Base-by-base conservation (phyloP, 2,797 vertebrate genomes). In the Triplophysa yarkandensis region DNA sequence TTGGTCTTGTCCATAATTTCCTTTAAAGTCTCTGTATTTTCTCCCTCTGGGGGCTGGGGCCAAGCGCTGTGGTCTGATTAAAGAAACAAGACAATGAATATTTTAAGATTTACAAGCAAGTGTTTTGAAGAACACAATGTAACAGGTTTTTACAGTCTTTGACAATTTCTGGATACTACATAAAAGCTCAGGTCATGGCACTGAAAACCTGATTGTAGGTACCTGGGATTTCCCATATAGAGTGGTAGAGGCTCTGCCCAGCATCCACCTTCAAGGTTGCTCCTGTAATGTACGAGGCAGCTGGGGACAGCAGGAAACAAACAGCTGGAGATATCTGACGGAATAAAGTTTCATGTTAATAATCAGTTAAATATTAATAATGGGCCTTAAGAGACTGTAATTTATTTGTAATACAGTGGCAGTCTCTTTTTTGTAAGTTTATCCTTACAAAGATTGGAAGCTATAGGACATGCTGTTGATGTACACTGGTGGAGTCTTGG, bases 221-320 rank as follows among this genome's bases (percentile, higher is more conserved):
- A 98, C 97, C 88, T 1, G 93, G 93, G 79, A 98, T 84, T 4
- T 92, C 69, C 83, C 86, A 90, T 0, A 0, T 0, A 0, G 68
- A 74, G 4, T 63, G 27, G 14, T 94, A 95, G 34, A 98, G 87
- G 80, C 92, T 93, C 52, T 92, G 91, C 27, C 93, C 97, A 3
- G 94, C 96, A n/a, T 98, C 96, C 19, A 98, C 92, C 0, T 79
- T 89, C 66, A 98, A 48, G 1, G 95, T 90, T 82, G 94, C 94
- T 54, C 97, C 96, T 4, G 94, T 95, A 85, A 98, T 92, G 85
- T 85, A 98, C 39, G 95, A 95, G 39, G 97, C 94, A 44, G 90
- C 95, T 16, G 95, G 94, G 70, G 97, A 99, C 0, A 99, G 92
- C 57, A 99, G 85, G 86, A 98, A 99, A 84, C 96, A 98, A 7